Evolutionary conservation across 2,888 invertebrate species (phyloP).

Genomic region (Zygaena filipendulae): DNA sequence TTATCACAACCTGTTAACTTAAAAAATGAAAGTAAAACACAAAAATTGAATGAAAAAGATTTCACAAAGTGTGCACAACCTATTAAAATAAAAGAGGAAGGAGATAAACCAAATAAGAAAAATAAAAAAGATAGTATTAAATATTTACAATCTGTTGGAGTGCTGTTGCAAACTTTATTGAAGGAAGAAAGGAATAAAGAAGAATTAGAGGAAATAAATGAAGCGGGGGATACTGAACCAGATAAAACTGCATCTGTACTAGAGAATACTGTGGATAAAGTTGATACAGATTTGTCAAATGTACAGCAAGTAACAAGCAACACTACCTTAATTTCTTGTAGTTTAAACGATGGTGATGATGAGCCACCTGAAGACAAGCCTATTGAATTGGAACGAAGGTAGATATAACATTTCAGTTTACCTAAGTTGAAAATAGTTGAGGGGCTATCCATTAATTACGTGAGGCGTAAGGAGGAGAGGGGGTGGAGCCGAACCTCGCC

Average conservation of each 20-base stretch:
- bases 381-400: constrained; percentile 67
- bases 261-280: too few relatives aligned
- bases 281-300: too few relatives aligned
- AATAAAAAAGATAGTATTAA: constrained; percentile 31
- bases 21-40: too few relatives aligned
- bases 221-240: constrained; percentile 28
- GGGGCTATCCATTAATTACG: too few relatives aligned
- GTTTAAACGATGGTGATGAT: constrained; percentile 51
- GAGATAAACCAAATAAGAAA: constrained; percentile 32
- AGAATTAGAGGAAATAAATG: constrained; percentile 25
- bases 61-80: not conserved
- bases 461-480: too few relatives aligned
- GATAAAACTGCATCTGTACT: too few relatives aligned
- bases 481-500: too few relatives aligned
- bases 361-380: constrained; percentile 62
- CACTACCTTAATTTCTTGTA: constrained; percentile 25
- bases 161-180: constrained; percentile 64
- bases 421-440: too few relatives aligned
- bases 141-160: constrained; percentile 66
- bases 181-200: constrained; percentile 43
- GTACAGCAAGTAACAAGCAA: constrained; percentile 20
- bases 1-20: not conserved
- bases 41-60: constrained; percentile 7
- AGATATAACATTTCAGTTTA: too few relatives aligned
- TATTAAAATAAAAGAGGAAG: constrained; percentile 26